phyloP scores from a whole-genome alignment of 2,113 vertebrate genomes.

The Ctenomys sociabilis region DNA sequence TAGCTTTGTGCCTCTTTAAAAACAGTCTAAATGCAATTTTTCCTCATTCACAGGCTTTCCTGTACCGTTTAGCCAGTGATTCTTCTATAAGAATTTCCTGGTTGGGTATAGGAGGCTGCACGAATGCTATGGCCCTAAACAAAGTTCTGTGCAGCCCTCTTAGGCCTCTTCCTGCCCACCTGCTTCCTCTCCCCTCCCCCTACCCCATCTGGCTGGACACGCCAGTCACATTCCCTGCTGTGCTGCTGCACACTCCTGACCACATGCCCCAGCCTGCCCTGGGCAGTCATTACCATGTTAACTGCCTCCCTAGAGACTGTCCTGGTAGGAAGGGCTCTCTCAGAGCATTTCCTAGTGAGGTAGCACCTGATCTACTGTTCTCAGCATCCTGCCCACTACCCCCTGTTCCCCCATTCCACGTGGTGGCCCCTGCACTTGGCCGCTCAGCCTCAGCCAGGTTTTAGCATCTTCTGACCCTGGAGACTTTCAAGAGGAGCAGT shows the following conservation, averaged over 20 bases:
- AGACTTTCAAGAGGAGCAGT: not conserved
- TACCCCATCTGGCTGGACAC: rapidly evolving
- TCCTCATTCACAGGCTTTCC: not conserved
- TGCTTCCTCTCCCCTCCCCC: rapidly evolving
- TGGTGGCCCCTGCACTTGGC: rapidly evolving
- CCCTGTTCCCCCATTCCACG: not conserved
- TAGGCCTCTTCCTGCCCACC: not conserved
- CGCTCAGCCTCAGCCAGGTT: not conserved
- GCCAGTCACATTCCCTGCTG: not conserved
- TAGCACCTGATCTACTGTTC: not conserved
- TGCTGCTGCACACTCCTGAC: not conserved
- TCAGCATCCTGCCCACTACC: not conserved
- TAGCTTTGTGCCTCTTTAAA: not conserved
- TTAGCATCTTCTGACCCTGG: not conserved
- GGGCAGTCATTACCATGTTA: not conserved
- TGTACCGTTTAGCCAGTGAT: not conserved
- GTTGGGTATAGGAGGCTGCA: not conserved
- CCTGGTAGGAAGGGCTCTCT: not conserved
- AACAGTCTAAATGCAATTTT: not conserved
- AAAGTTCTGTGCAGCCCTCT: rapidly evolving
- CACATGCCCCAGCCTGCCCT: not conserved
- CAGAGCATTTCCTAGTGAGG: not conserved
- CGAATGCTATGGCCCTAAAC: not conserved
- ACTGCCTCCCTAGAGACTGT: not conserved
- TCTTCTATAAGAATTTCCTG: not conserved